Conservation (phyloP, 2,888 invertebrate genomes). For the Dasypogon diadema region DNA sequence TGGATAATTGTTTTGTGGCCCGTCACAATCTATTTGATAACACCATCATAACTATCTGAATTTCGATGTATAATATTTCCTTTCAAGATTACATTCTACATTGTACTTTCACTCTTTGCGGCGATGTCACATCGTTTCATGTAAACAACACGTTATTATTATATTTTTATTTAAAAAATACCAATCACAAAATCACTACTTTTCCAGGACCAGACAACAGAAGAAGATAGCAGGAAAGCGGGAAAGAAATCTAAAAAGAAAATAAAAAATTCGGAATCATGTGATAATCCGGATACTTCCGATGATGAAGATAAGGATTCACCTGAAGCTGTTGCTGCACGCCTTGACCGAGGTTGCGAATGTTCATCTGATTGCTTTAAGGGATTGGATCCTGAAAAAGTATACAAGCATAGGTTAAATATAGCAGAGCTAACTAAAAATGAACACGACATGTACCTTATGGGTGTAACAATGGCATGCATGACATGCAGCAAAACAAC, state of each 20-base stretch:
- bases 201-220: background rate
- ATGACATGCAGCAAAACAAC: constrained; percentile 76
- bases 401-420: constrained; percentile 81
- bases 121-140: too few species aligned
- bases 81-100: too few species aligned
- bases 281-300: constrained; percentile 56
- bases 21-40: too few species aligned
- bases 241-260: background rate
- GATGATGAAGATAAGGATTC: constrained; percentile 50
- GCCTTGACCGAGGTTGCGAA: constrained; percentile 80
- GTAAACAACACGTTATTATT: too few species aligned
- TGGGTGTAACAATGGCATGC: constrained; percentile 88
- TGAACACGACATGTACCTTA: constrained; percentile 86
- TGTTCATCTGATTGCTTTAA: constrained; percentile 83
- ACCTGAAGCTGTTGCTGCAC: constrained; percentile 78
- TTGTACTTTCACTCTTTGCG: too few species aligned
- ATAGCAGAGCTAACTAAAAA: constrained; percentile 84
- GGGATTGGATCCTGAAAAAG: constrained; percentile 80
- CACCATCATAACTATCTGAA: too few species aligned
- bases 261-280: background rate
- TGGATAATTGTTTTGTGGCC: too few species aligned
- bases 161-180: too few species aligned
- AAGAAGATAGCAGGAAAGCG: too few species aligned
- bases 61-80: too few species aligned
- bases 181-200: background rate